Base-by-base conservation (phyloP, 2,888 invertebrate species). In the Callyntrura sp. region DNA sequence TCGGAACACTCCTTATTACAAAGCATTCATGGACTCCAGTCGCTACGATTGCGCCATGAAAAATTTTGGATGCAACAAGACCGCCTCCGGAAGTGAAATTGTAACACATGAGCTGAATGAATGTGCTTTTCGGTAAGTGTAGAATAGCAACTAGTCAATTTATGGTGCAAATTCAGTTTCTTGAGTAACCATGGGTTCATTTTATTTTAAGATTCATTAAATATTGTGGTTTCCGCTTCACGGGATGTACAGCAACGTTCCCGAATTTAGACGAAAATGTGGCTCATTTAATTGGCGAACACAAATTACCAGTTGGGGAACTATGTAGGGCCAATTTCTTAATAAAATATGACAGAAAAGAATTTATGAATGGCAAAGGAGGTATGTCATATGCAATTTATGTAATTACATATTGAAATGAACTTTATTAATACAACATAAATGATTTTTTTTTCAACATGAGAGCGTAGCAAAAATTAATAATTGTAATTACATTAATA, bases 331-430 rank as follows among this genome's bases (percentile, higher is more conserved):
- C 62, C 0, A n/a, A 23, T 14, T 68, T 79, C n/a, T 2, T 51
- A 5, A 6, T 86, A 1, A 20, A n/a, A 14, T 86, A 86, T 17
- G 86, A 65, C 45, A 14, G 86, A 25, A 23, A 60, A 14, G 79
- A 79, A 12, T 79, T 23, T 23, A 43, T 45, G 14, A 65, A 1
- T n/a, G 20, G 12, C 1, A 51, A 9, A 3, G 17, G 14, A 11
- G 9, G 35, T 6, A 8, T 3, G 70, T 43, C 3, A 25, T n/a
- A n/a, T 23, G 20, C 25, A 35, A 28, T 6, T 14, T 12, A 0
- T 65, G 12, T 11, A n/a, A n/a, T n/a, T n/a, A n/a, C n/a, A n/a
- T n/a, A n/a, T n/a, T n/a, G n/a, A n/a, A n/a, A n/a, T n/a, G n/a
- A n/a, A n/a, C n/a, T n/a, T n/a, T n/a, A n/a, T n/a, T n/a, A n/a